Percentiles rank a stretch among this genome's conserved stretches.
These are phyloP conservation scores for Triplophysa siluroides DNA, from an alignment of 2,113 vertebrate species.

Conservation along the genomic window DNA sequence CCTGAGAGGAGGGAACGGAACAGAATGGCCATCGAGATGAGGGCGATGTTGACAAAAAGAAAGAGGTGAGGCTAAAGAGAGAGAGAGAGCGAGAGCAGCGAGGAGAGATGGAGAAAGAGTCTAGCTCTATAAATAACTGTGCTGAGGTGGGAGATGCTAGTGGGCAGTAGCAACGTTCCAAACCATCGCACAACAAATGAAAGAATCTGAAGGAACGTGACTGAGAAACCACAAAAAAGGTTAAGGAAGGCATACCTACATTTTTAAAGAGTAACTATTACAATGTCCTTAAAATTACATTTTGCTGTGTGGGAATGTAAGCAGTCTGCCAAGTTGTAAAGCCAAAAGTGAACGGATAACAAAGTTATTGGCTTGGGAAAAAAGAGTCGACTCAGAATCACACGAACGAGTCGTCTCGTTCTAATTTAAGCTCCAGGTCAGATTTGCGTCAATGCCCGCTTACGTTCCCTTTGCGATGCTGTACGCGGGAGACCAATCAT, in stretches of 20 bases:
- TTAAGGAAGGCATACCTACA: background rate
- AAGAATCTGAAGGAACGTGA: background rate
- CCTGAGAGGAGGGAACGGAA: background rate
- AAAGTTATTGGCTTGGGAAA: too few relatives aligned
- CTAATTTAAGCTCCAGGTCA: too few relatives aligned
- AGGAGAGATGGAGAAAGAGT: conserved; percentile 11
- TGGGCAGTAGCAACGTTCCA: conserved; percentile 23
- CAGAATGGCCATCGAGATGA: conserved; percentile 1
- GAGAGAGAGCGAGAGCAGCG: background rate
- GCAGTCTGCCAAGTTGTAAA: too few relatives aligned
- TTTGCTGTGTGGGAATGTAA: too few relatives aligned
- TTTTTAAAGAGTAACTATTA: background rate
- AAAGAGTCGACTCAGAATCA: too few relatives aligned
- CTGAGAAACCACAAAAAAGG: background rate
- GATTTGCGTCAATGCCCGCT: too few relatives aligned
- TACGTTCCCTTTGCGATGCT: too few relatives aligned
- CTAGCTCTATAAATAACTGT: conserved; percentile 35
- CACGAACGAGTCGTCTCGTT: too few relatives aligned
- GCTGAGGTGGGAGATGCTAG: conserved; percentile 35
- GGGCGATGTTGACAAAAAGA: background rate
- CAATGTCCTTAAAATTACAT: too few relatives aligned
- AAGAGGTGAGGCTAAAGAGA: conserved; percentile 19
- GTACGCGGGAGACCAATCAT: too few relatives aligned
- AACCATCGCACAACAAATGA: conserved; percentile 12
- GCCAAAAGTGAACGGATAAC: too few relatives aligned